Evolutionary conservation across 92 coral and sea anemone species (phyloP).

Genomic region (Micromussa lordhowensis): DNA sequence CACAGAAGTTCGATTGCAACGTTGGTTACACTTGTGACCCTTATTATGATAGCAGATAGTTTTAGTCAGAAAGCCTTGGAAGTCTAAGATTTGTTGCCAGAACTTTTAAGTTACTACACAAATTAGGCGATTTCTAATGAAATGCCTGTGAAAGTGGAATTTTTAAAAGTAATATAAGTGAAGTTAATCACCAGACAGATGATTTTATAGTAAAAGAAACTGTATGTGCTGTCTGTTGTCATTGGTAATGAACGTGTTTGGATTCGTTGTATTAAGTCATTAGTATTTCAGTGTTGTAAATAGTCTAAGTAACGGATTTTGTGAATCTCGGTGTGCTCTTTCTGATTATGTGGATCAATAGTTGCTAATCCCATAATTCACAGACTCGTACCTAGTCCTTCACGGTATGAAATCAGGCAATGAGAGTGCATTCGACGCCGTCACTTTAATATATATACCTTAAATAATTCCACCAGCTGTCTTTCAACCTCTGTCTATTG

Average conservation of each 20-base stretch:
- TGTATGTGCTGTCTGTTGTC: background rate
- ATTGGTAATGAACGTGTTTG: background rate
- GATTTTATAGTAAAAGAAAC: background rate
- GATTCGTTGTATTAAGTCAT: background rate
- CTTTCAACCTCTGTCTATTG: no score
- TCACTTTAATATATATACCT: no score
- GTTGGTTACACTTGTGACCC: background rate
- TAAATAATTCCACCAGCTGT: no score
- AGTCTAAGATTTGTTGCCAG: background rate
- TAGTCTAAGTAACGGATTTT: background rate
- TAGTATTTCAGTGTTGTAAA: background rate
- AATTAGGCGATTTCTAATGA: background rate
- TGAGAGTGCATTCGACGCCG: no score
- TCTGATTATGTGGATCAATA: no score
- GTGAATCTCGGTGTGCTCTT: no score
- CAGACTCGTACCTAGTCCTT: no score
- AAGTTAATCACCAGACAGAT: background rate
- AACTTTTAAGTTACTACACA: background rate
- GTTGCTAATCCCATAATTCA: no score
- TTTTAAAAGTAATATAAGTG: background rate
- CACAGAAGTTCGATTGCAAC: background rate
- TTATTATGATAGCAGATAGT: background rate
- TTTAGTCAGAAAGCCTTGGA: background rate
- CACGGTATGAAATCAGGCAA: no score
- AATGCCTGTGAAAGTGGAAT: background rate